Percentiles rank a stretch among this genome's conserved stretches.
phyloP scores from a whole-genome alignment of 1,140 invertebrate genomes.

The Cotesia chilonis region DNA sequence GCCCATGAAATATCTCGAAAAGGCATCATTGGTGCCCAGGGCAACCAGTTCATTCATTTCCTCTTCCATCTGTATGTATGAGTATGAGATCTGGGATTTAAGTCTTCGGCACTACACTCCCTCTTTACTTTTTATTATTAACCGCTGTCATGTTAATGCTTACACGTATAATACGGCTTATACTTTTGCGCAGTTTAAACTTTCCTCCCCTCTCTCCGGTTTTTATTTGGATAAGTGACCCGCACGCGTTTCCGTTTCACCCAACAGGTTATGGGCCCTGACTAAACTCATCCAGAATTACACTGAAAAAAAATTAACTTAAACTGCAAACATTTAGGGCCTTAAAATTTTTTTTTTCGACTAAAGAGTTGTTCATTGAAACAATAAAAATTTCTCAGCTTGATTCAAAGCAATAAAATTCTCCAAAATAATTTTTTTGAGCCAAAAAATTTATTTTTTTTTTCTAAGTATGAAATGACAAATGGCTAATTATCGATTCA shows the following conservation, averaged over 20 bases:
- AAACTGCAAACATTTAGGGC: no score
- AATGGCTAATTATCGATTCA: conserved; percentile 17
- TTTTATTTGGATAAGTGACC: background rate
- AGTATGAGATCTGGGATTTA: background rate
- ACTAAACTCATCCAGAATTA: background rate
- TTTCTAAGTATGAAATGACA: background rate
- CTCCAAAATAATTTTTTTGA: no score
- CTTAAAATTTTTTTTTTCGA: no score
- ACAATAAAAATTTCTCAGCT: no score
- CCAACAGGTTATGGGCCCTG: background rate
- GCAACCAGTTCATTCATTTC: conserved; percentile 35
- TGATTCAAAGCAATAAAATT: no score
- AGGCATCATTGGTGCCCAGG: conserved; percentile 26
- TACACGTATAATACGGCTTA: background rate
- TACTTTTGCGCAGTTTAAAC: background rate
- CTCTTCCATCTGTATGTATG: background rate
- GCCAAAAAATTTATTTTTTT: no score
- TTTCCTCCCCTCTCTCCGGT: background rate
- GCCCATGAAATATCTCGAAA: conserved; percentile 27
- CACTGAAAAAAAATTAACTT: no score
- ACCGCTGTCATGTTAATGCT: no score
- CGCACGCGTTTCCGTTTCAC: conserved; percentile 8
- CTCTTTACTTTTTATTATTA: conserved; percentile 5
- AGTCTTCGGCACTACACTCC: background rate
- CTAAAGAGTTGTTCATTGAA: no score